These are phyloP conservation scores for Manis crassicaudata DNA, from an alignment of 2,797 vertebrate species.

Conservation along the genomic window DNA sequence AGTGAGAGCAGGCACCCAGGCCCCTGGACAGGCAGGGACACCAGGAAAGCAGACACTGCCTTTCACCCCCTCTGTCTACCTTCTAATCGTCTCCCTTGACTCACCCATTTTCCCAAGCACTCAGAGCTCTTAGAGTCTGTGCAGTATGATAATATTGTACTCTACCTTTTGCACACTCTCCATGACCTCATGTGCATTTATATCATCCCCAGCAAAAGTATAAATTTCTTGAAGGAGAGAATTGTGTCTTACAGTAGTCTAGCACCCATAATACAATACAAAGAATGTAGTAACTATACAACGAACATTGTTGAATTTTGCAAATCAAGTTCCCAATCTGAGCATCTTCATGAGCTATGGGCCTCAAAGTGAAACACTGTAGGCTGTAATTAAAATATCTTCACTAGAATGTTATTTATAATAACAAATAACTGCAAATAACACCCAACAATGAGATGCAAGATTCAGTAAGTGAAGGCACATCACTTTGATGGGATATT, in stretches of 20 bases:
- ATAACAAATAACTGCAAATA: constrained; percentile 39
- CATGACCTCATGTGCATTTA: background rate
- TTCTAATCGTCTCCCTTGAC: background rate
- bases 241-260: background rate
- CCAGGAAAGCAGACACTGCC: rapidly evolving
- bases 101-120: background rate
- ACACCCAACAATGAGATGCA: background rate
- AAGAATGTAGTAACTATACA: background rate
- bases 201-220: background rate
- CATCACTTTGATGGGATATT: background rate
- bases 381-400: constrained; percentile 41
- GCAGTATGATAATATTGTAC: background rate
- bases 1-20: rapidly evolving
- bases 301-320: background rate
- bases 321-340: background rate
- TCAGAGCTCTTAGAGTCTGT: background rate
- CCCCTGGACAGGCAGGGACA: rapidly evolving
- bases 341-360: background rate
- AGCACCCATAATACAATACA: background rate
- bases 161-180: background rate
- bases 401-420: background rate
- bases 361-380: background rate
- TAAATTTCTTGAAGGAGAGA: background rate
- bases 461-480: background rate
- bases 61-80: background rate